Conservation (phyloP, 2,888 invertebrate genomes). For the Drosophila anomelani region DNA sequence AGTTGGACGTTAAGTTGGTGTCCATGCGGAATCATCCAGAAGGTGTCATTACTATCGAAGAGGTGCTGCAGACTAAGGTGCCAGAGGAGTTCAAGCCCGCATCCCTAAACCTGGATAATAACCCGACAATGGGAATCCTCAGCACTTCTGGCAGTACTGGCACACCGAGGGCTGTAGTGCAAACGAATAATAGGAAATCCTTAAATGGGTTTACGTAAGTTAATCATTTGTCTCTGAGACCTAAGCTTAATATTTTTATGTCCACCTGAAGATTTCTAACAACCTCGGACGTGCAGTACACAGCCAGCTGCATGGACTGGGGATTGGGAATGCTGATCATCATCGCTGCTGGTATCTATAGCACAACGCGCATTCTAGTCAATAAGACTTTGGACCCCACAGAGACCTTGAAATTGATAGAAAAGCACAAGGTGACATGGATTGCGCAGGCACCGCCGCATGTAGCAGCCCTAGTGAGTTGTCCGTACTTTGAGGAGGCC, state of each 20-base stretch:
- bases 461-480: slow-evolving; percentile 50
- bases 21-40: slow-evolving; percentile 51
- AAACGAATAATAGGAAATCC: slow-evolving; percentile 41
- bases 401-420: slow-evolving; percentile 55
- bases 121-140: slow-evolving; percentile 74
- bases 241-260: neutral
- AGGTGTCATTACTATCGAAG: slow-evolving; percentile 40
- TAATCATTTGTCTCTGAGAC: neutral
- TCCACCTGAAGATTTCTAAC: slow-evolving; percentile 50
- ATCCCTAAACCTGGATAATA: slow-evolving; percentile 56
- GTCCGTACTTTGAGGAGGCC: slow-evolving; percentile 42
- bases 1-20: slow-evolving; percentile 41
- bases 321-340: slow-evolving; percentile 50
- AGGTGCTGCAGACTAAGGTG: slow-evolving; percentile 44
- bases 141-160: slow-evolving; percentile 82
- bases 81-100: slow-evolving; percentile 51
- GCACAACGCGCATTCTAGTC: slow-evolving; percentile 70
- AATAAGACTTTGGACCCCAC: slow-evolving; percentile 59
- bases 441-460: slow-evolving; percentile 58
- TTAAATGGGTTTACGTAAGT: slow-evolving; percentile 37
- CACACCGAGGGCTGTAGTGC: slow-evolving; percentile 69
- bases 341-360: slow-evolving; percentile 42
- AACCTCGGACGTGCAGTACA: slow-evolving; percentile 55
- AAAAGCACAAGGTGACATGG: slow-evolving; percentile 60
- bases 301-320: slow-evolving; percentile 67